Evolutionary conservation across 23 tunicate genomes (phyloP), one percentile per base, ranked within the genome.

Genomic region (Aplidium turbinatum): DNA sequence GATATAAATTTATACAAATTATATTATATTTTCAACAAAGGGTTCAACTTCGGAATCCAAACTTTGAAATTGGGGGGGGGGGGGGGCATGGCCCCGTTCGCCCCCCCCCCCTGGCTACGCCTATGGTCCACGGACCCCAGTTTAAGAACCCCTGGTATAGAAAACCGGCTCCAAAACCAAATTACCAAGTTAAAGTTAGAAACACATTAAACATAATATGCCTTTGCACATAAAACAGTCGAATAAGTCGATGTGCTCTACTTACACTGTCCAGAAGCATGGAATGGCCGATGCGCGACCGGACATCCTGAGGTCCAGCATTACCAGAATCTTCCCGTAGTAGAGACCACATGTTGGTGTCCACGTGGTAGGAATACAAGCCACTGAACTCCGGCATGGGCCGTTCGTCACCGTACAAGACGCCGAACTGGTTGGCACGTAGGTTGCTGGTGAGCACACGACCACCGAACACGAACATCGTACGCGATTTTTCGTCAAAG

Each of bases 241-340:
- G 21, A 56, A 56, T n/a, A n/a, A n/a, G n/a, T n/a, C n/a, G n/a
- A n/a, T 42, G 50, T 42, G 50, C 50, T 42, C 11, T 18, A 33
- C 84, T 63, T 25, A 86, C 93, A 31, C 68, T 33, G 48, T 89
- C 96, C 0, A 89, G 73, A 33, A 89, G 48, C 96, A 89, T 89
- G 0, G 88, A 89, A 48, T 89, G 96, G 19, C 96, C 96, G 58
- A 82, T 89, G 24, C 96, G 50, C 0, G 96, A 89, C 52, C 96
- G 46, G 0, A 89, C 61, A 68, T 89, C 96, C 46, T 89, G 88
- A 1, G 96, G 96, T 30, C 96, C 96, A 16, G 96, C 96, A 52
- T 89, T 82, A 27, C 96, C 96, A 56, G 96, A 89, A 53, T 89
- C 96, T 61, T 89, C 96, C 26, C 96, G 45, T 38, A 89, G 58